Base-by-base conservation (phyloP, 2,888 invertebrate species). In the Pelosia muscerda region DNA sequence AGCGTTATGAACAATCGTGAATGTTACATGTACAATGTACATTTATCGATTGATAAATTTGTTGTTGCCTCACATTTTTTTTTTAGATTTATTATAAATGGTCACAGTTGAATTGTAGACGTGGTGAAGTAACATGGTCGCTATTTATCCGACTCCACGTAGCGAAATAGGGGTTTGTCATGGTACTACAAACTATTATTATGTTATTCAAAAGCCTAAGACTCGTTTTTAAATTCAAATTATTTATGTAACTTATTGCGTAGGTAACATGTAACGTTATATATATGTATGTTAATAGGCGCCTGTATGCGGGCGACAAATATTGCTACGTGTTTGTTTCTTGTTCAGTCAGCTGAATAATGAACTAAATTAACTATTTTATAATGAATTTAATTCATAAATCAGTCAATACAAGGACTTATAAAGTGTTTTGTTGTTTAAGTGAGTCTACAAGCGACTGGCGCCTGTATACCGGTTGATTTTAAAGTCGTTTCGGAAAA, bases 171-270 rank as follows among this genome's bases (percentile, higher is more conserved):
- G 74, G 74, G 76, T 76, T 79, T 74, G 72, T 81, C 79, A 81
- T 76, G 83, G 83, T 82, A 85, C 82, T 84, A 82, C 80, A 74
- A 75, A 73, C 76, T 81, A 77, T 71, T 77, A 73, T 77, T 88
- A 88, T 88, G 88, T 91, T 88, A 88, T 88, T 89, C 88, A 89
- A 85, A 94, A 91, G 93, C 94, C 93, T 94, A 93, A 94, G 94
- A 94, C 91, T 93, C 92, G 92, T 95, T 86, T 31, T 94, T 91
- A 89, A 92, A 92, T 92, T 93, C 92, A 94, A 92, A 94, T 94
- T 90, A 93, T 94, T 94, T 95, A 95, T 94, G 90, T 94, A 93
- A 94, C 89, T 94, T 94, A 94, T 93, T 94, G 89, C 88, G 86
- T 94, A 93, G 92, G 91, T 93, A 91, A 90, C 89, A 84, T 83